Base-by-base conservation (phyloP, 2,113 vertebrate genomes). In the Dipodomys stephensi region DNA sequence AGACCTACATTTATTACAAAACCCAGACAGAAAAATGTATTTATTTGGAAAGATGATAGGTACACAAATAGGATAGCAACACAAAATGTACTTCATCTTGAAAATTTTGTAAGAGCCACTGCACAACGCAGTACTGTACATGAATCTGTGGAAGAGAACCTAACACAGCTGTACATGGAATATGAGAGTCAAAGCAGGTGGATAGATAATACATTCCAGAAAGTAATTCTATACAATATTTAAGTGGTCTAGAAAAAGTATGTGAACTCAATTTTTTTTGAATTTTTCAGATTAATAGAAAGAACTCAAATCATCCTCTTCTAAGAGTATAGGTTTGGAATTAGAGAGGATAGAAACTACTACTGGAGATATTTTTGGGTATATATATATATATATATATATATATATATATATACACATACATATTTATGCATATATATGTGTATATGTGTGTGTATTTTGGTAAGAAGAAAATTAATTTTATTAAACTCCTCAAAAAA, bases 401-500 rank as follows among this genome's bases (percentile, higher is more conserved):
- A 39, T 6, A 39, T 39, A 39, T 1, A 39, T 6, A 39, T 5
- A 39, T 39, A 39, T 39, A 1, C 5, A 39, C n/a, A n/a, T n/a
- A n/a, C n/a, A n/a, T n/a, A n/a, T n/a, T n/a, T n/a, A n/a, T n/a
- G n/a, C n/a, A n/a, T n/a, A n/a, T 39, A 6, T 39, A 39, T 39
- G 6, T 39, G 5, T 39, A 1, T 39, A 39, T 39, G 6, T 76
- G 25, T 77, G 27, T 87, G 78, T 20, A 25, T 67, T 39, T 83
- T 71, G 83, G 20, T 83, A 93, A 64, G 49, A 83, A 73, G 32
- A 85, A 28, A 64, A 65, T 39, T 46, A 91, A 85, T 20, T 39
- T 2, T 30, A 11, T 28, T 60, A 69, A 76, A 19, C 8, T 3
- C 0, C 3, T 57, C 9, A 62, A 11, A 27, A 72, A 71, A 74